phyloP scores from a whole-genome alignment of 2,113 vertebrate genomes.

The Amphilophus citrinellus region DNA sequence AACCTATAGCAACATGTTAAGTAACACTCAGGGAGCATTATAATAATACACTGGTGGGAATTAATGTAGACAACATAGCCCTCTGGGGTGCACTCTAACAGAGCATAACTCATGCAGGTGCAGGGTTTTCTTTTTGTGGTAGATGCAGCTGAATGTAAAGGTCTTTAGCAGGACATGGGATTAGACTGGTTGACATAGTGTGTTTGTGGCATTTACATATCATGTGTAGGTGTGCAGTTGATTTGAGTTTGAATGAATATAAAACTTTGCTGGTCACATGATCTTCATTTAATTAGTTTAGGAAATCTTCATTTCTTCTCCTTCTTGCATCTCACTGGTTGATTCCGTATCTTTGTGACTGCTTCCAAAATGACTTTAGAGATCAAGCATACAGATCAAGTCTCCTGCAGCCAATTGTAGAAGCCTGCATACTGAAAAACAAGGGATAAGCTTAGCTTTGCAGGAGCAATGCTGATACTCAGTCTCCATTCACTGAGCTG shows the following conservation, averaged over 20 bases:
- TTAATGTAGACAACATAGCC: conserved; percentile 30
- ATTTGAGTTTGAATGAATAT: neutral
- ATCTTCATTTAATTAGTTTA: neutral
- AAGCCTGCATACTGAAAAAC: conserved; percentile 6
- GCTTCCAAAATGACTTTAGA: neutral
- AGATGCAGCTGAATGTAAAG: conserved; percentile 9
- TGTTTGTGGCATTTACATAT: neutral
- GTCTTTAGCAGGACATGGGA: neutral
- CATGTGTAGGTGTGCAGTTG: neutral
- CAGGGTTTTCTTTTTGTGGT: neutral
- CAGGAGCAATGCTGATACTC: neutral
- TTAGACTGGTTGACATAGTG: neutral
- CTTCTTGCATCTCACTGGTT: neutral
- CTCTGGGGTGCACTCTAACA: conserved; percentile 26
- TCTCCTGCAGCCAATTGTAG: neutral
- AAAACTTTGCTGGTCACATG: neutral
- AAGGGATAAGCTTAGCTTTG: neutral
- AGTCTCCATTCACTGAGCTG: conserved; percentile 13
- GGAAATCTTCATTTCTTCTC: neutral
- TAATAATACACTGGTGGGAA: conserved; percentile 44
- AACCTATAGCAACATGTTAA: conserved; percentile 52
- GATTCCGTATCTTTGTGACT: neutral
- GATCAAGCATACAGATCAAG: conserved; percentile 2
- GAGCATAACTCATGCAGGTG: conserved; percentile 22
- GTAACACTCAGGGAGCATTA: conserved; percentile 44